Base-by-base conservation (phyloP, 2,888 invertebrate species). In the Pseudolycoriella hygida region DNA sequence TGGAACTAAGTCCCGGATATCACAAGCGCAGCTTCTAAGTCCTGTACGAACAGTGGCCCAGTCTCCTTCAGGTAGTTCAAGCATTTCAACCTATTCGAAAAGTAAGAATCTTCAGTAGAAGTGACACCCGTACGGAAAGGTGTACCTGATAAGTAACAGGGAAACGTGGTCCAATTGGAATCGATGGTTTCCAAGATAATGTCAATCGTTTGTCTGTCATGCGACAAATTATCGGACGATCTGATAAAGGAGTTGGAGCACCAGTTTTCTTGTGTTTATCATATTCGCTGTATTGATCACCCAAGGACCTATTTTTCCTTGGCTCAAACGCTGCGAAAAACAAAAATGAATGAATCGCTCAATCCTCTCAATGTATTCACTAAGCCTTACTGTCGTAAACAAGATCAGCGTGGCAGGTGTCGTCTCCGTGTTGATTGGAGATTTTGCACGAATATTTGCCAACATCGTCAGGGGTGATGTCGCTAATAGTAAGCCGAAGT, bases 101-200 rank as follows among this genome's bases (percentile, higher is more conserved):
- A n/a, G n/a, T n/a, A 2, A 42, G n/a, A n/a, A n/a, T n/a, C n/a
- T n/a, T n/a, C n/a, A n/a, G n/a, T n/a, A n/a, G n/a, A n/a, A n/a
- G n/a, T n/a, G n/a, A n/a, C n/a, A n/a, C n/a, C n/a, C n/a, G n/a
- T n/a, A n/a, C n/a, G n/a, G n/a, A n/a, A n/a, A n/a, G n/a, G 25
- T 8, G 3, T 40, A 93, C 77, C 62, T 88, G 82, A 61, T 97
- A 97, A 0, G 90, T 92, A 46, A 94, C 88, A 0, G 93, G 93
- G 55, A 83, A 78, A 40, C 85, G 74, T 0, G 92, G 86, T 17
- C 82, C 83, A 48, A 84, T 75, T 2, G 93, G 85, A 42, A 94
- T 80, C 15, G 89, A 90, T 0, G 94, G 93, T 53, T 80, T 84
- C 97, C 97, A 97, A 0, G 88, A 86, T 10, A 97, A 69, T 0